Evolutionary conservation across 2,888 invertebrate genomes (phyloP).

Genomic region (Oligia fasciuncula): DNA sequence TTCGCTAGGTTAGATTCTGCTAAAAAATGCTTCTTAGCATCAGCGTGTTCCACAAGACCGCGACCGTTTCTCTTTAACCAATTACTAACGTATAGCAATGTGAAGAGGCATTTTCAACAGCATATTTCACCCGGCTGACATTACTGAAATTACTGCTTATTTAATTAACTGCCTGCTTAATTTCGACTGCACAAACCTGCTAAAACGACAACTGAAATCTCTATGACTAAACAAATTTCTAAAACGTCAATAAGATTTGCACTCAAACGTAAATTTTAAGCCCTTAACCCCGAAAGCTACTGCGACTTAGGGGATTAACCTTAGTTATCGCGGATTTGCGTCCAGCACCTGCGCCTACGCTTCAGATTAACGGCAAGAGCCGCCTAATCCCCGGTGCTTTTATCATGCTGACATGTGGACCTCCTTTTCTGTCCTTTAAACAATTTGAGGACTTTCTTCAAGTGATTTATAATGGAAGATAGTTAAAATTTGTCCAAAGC

Average conservation of each 20-base stretch:
- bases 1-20: neutral
- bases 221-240: neutral
- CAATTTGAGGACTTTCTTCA: neutral
- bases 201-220: neutral
- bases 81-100: neutral
- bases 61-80: neutral
- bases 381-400: constrained; percentile 18
- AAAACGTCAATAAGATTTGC: constrained; percentile 13
- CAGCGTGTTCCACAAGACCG: constrained; percentile 9
- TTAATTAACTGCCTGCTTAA: neutral
- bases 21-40: neutral
- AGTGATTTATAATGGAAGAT: neutral
- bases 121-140: neutral
- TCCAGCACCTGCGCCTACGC: constrained; percentile 48
- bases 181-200: neutral
- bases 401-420: constrained; percentile 7
- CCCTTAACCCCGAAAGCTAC: constrained; percentile 19
- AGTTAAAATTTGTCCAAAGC: neutral
- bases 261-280: constrained; percentile 18
- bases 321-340: constrained; percentile 50
- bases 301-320: constrained; percentile 41
- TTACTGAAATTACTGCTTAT: neutral
- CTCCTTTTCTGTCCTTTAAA: neutral
- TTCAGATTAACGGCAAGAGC: constrained; percentile 30
- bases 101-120: neutral